These are phyloP conservation scores for Passer domesticus DNA, from an alignment of 2,113 vertebrate species.

Conservation along the genomic window DNA sequence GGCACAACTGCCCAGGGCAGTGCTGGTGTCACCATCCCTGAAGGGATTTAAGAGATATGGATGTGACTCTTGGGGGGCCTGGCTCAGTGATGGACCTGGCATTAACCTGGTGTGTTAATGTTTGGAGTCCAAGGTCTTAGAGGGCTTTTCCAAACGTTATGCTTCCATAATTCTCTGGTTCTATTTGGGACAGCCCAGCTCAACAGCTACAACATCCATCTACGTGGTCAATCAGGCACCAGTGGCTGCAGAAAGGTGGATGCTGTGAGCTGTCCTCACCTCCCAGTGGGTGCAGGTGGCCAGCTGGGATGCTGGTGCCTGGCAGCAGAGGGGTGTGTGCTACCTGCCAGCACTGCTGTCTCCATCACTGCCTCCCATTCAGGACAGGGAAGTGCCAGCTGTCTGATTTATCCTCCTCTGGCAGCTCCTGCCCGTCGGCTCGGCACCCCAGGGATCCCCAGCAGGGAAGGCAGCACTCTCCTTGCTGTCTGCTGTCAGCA, in stretches of 20 bases:
- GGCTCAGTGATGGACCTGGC: neutral
- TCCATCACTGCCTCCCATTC: neutral
- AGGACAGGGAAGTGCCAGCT: neutral
- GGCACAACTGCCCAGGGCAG: neutral
- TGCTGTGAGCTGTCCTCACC: neutral
- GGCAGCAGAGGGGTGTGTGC: neutral
- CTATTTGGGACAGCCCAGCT: neutral
- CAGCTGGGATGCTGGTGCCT: neutral
- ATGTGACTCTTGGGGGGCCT: neutral
- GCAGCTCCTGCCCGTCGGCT: constrained; percentile 28
- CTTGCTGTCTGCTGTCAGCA: neutral
- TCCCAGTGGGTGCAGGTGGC: neutral
- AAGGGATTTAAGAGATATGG: neutral
- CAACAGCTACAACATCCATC: neutral
- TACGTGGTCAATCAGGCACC: neutral
- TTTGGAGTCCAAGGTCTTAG: neutral
- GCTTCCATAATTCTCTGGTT: neutral
- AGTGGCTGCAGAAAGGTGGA: neutral
- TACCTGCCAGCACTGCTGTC: neutral
- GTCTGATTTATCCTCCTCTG: neutral
- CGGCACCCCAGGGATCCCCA: neutral
- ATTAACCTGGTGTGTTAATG: neutral
- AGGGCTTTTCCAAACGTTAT: neutral
- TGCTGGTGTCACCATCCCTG: too few relatives aligned
- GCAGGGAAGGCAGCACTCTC: neutral